Evolutionary conservation across 1,140 invertebrate genomes (phyloP).

Genomic region (Sarcophaga bullata): DNA sequence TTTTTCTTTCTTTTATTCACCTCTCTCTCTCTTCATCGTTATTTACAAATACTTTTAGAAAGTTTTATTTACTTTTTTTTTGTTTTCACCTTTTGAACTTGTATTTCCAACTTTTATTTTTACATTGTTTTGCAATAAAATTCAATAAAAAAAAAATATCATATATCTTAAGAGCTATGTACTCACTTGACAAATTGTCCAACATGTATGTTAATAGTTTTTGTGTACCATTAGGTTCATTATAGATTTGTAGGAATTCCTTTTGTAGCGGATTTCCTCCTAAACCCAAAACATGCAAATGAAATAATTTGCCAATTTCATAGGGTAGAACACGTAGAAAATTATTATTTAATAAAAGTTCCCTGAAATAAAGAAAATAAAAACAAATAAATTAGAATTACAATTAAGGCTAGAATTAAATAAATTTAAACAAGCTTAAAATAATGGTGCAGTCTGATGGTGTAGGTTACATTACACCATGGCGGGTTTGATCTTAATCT

Average conservation of each 20-base stretch:
- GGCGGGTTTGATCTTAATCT: background rate
- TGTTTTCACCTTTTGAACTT: background rate
- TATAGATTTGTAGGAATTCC: conserved; percentile 91
- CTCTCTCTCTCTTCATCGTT: no score
- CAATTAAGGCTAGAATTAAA: background rate
- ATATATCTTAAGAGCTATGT: background rate
- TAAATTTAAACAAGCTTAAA: no score
- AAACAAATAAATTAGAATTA: conserved; percentile 25
- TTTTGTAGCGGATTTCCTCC: conserved; percentile 94
- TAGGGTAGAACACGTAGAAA: conserved; percentile 92
- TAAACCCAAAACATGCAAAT: conserved; percentile 89
- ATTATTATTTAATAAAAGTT: conserved; percentile 95
- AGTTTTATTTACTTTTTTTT: no score
- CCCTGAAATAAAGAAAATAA: conserved; percentile 72
- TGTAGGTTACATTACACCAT: background rate
- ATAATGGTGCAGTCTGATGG: no score
- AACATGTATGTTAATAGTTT: conserved; percentile 94
- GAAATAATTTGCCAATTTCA: conserved; percentile 97
- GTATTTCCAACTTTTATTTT: background rate
- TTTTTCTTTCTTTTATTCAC: no score
- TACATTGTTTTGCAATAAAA: background rate
- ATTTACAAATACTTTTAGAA: no score
- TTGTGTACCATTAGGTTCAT: conserved; percentile 91
- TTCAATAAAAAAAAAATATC: background rate
- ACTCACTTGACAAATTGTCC: conserved; percentile 92